phyloP scores from a whole-genome alignment of 2,888 invertebrate species.

The Lochmaea crataegi region DNA sequence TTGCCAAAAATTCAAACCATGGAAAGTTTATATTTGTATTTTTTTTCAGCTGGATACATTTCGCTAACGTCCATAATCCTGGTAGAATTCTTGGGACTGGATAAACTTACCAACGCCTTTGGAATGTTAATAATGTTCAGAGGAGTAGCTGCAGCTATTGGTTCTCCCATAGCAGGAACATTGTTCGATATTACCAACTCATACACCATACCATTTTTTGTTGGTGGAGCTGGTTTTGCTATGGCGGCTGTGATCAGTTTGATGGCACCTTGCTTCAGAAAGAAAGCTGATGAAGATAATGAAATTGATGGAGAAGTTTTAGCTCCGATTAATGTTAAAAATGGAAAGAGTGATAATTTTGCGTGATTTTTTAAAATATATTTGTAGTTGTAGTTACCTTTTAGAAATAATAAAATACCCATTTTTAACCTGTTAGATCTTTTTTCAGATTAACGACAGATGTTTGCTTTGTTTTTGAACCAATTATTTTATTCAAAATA shows the following conservation, averaged over 20 bases:
- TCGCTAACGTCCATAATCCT: conserved; percentile 97
- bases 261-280: conserved; percentile 15
- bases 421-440: too few species aligned
- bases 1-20: too few species aligned
- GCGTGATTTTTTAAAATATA: not conserved
- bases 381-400: not conserved
- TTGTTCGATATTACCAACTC: conserved; percentile 87
- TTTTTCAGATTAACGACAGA: not conserved
- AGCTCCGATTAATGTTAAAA: conserved; percentile 17
- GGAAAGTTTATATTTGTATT: not conserved
- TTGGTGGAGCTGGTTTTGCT: conserved; percentile 90
- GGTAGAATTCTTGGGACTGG: conserved; percentile 94
- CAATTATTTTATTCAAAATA: too few species aligned
- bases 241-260: conserved; percentile 73
- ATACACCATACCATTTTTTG: conserved; percentile 91
- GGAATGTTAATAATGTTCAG: conserved; percentile 95
- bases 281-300: not conserved
- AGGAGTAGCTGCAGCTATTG: conserved; percentile 92
- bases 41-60: conserved; percentile 89
- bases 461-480: not conserved
- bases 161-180: conserved; percentile 82
- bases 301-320: conserved; percentile 15
- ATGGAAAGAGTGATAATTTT: conserved; percentile 5
- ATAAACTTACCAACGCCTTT: conserved; percentile 96
- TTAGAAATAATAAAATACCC: too few species aligned